Evolutionary conservation across 1,140 invertebrate species (phyloP).

Genomic region (Centruroides vittatus): DNA sequence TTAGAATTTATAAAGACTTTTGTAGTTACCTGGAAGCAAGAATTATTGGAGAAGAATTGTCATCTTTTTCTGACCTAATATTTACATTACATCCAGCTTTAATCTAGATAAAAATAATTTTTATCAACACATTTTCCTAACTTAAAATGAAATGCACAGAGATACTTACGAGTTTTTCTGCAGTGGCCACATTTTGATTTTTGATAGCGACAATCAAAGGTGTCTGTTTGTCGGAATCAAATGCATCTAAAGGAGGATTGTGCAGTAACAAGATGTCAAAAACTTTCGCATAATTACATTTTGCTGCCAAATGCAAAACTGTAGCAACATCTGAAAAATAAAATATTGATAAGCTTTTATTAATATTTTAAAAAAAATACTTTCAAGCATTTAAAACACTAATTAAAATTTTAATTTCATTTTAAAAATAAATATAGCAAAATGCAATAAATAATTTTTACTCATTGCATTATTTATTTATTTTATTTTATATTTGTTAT

Average conservation of each 20-base stretch:
- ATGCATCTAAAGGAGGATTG: constrained; percentile 25
- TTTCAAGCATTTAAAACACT: neutral
- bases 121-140: neutral
- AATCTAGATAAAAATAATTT: constrained; percentile 18
- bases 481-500: too few species aligned
- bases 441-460: too few species aligned
- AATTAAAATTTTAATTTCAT: neutral
- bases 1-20: neutral
- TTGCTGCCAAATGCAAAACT: constrained; percentile 25
- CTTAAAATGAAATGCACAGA: neutral
- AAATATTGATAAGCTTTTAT: neutral
- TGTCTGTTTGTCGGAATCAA: constrained; percentile 22
- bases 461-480: too few species aligned
- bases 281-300: constrained; percentile 18
- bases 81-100: constrained; percentile 28
- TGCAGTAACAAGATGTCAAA: constrained; percentile 24
- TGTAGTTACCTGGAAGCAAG: constrained; percentile 22
- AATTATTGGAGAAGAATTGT: constrained; percentile 20
- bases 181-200: constrained; percentile 15
- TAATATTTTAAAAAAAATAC: neutral
- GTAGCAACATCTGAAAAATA: constrained; percentile 23
- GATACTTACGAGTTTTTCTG: constrained; percentile 24
- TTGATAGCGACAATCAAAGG: constrained; percentile 26
- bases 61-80: constrained; percentile 19
- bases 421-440: neutral